Base-by-base conservation (phyloP, 64 coral and sea anemone species). In the Orbicella faveolata region DNA sequence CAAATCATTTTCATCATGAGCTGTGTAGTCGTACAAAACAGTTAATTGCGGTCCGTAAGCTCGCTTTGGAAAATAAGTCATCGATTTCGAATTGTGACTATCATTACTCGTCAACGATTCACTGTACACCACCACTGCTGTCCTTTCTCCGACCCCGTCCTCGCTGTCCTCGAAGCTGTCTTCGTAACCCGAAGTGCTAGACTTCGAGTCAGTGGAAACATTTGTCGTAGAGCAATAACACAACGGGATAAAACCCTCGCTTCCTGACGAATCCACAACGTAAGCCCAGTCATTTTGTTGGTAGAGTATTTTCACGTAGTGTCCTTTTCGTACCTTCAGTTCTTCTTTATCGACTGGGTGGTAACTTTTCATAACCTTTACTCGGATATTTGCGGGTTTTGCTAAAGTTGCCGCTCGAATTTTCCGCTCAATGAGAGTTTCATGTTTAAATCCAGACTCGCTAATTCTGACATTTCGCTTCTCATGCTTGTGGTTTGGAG, bases 241-340 rank as follows among this genome's bases (percentile, higher is more conserved):
- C 37, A 81, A 88, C 20, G 95, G 95, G 17, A 96, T 87, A 84
- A 96, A 96, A 35, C 95, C 95, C 61, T 96, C 83, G 39, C 84
- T 89, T 34, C 89, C 92, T n/a, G 76, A 82, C 1, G 92, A 96
- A 68, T 96, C 88, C 35, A 93, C 67, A 8, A 91, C 95, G 39
- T 96, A 94, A 79, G 92, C 34, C 96, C 96, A 98, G 64, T 98
- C 96, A 85, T 94, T 82, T 41, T 98, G 78, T 88, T 98, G 96
- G 78, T 80, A 94, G 25, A 98, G 55, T 91, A 98, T 86, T 87
- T 89, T 98, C 7, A 94, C 96, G 77, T 84, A 89, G 19, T 92
- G 85, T 26, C 93, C 96, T 68, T 92, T 89, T 33, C 80, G 81
- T 36, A 98, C 92, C 25, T 85, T 88, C 20, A 98, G 89, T 92